Evolutionary conservation across 2,113 vertebrate species (phyloP), one percentile per base, ranked within the genome.

Genomic region (Pontoporia blainvillei): DNA sequence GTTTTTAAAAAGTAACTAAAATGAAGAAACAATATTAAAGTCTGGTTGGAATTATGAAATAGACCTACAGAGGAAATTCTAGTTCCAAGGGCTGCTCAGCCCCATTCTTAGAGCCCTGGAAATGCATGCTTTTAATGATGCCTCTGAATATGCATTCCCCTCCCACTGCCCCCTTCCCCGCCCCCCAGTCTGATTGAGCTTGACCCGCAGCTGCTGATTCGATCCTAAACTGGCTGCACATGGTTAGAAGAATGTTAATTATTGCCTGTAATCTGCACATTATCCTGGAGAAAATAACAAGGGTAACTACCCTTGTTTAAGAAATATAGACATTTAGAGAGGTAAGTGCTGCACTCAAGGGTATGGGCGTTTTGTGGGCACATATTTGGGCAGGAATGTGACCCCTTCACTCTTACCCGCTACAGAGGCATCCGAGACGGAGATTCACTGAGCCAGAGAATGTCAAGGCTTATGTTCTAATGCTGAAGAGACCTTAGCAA

Each of bases 171-270:
- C 20, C 34, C 15, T 76, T 27, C 73, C 29, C 29, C 20, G 1
- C 44, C 46, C 34, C 10, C 23, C 31, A 20, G 1, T 67, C 54
- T 86, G 18, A 66, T 21, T 72, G 36, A 52, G 27, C 82, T 66
- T 81, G 44, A 78, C n/a, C 2, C 11, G 36, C 41, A 89, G 59
- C 72, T 64, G 36, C 92, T 85, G 34, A 96, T 29, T 95, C 54
- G 39, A 14, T 49, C 69, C 71, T 57, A 8, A 5, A 3, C 57
- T 5, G 2, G 41, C 69, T 91, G 66, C 13, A 14, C 12, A 46
- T 29, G 23, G 64, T 64, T 21, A 69, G 29, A 95, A 69, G 90
- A 91, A 86, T 75, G 84, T 83, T 91, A 78, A 96, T 97, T 91
- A 85, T 21, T 64, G 85, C 61, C 90, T 95, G 14, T 52, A 75